Evolutionary conservation across 1,140 invertebrate species (phyloP).

Genomic region (Apis cerana): DNA sequence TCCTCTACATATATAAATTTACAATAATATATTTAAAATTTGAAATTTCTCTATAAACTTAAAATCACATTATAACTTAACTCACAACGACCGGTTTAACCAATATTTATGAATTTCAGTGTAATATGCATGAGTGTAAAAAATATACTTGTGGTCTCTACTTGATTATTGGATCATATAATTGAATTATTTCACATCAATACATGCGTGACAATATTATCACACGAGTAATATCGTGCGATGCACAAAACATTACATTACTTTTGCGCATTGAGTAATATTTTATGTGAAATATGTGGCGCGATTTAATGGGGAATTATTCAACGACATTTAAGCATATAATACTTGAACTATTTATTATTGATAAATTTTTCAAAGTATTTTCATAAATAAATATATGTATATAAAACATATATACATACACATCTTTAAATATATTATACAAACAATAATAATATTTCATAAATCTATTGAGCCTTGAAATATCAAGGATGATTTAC

Average conservation of each 20-base stretch:
- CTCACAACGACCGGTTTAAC: no score
- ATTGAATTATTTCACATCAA: not conserved
- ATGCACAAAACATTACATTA: not conserved
- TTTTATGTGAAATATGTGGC: not conserved
- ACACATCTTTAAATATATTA: conserved; percentile 35
- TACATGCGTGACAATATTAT: no score
- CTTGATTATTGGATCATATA: no score
- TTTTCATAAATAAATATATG: conserved; percentile 30
- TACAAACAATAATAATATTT: conserved; percentile 32
- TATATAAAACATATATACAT: not conserved
- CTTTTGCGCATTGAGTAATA: not conserved
- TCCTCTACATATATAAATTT: no score
- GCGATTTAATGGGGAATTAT: not conserved
- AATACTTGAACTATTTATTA: conserved; percentile 32
- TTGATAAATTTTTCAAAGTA: conserved; percentile 16
- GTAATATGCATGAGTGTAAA: no score
- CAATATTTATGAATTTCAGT: no score
- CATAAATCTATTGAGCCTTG: conserved; percentile 48
- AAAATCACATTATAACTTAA: no score
- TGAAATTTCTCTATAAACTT: no score
- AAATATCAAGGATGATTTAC: conserved; percentile 26
- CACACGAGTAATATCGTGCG: no score
- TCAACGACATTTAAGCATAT: not conserved
- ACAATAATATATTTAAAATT: no score
- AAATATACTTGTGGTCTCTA: no score